Conservation (phyloP, 2,888 invertebrate species). For the Allygus modestus region DNA sequence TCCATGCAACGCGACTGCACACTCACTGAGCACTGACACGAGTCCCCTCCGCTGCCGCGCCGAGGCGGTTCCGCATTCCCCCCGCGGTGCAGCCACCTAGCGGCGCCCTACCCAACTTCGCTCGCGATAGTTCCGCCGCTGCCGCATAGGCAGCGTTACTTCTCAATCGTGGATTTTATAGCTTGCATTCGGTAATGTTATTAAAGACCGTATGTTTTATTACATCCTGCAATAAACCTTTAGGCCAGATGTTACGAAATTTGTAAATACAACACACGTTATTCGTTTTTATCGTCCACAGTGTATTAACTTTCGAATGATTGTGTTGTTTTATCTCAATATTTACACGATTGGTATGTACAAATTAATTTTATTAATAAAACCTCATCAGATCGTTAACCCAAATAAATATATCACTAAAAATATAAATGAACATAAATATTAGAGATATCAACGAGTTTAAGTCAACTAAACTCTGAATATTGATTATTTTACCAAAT, state of each 20-base stretch:
- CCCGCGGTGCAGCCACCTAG: slow-evolving; percentile 13
- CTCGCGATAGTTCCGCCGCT: slow-evolving; percentile 5
- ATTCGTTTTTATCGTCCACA: too few species aligned
- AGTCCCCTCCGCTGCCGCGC: not conserved
- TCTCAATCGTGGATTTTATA: not conserved
- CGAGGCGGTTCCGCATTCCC: slow-evolving; percentile 50
- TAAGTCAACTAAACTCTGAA: too few species aligned
- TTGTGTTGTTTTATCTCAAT: too few species aligned
- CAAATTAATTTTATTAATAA: too few species aligned
- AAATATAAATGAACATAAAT: too few species aligned
- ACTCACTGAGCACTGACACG: slow-evolving; percentile 51
- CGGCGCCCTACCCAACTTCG: not conserved
- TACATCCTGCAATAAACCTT: not conserved
- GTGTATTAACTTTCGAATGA: too few species aligned
- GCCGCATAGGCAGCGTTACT: not conserved
- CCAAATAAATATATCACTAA: too few species aligned
- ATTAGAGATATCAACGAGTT: too few species aligned
- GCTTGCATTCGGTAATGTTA: slow-evolving; percentile 12
- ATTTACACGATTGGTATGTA: too few species aligned
- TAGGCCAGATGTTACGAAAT: not conserved
- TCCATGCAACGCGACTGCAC: slow-evolving; percentile 60
- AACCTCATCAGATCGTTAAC: too few species aligned
- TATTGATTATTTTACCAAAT: too few species aligned
- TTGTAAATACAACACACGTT: too few species aligned
- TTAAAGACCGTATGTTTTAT: slow-evolving; percentile 2